Base-by-base conservation (phyloP, 1,140 invertebrate genomes). In the Calosoma granatense region DNA sequence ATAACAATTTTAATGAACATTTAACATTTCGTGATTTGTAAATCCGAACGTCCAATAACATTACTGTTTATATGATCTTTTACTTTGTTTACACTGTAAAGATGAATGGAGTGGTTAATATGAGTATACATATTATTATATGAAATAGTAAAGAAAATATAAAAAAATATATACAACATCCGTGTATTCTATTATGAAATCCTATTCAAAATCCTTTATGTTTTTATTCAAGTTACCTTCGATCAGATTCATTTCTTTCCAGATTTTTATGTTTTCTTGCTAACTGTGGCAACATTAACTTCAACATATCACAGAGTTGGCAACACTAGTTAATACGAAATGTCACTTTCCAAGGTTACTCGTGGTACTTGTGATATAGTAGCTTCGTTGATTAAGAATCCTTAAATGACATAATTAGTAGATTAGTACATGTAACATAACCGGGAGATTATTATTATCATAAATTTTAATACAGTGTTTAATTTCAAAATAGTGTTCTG, bases 11-110 rank as follows among this genome's bases (percentile, higher is more conserved):
- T 47, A 47, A 47, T 47, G 41, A 47, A 47, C 41, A n/a, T 36
- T 47, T 47, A 47, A 47, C 41, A 11, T 47, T 47, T 47, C 6
- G 41, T 47, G 41, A 47, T 47, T 47, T 47, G 41, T 47, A 47
- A 47, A 47, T 47, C 41, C 41, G 15, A 11, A 17, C 41, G 41
- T 47, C 41, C 41, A 47, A 47, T 47, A 47, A 47, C 41, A 36
- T 36, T 36, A 36, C 6, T 47, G 41, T 47, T 47, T 47, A 47
- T 47, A 47, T 47, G 41, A 47, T 47, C 41, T 47, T 47, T 17
- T 47, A 47, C 41, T 47, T 47, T 47, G 41, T 47, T 47, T 47
- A 36, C 26, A 47, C 41, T 47, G 41, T 47, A 47, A 47, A 47
- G 41, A 47, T 47, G 15, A 47, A 47, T 47, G 41, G 26, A 36